Evolutionary conservation across 2,888 invertebrate species (phyloP).

Genomic region (Sinohyriopsis cumingii): DNA sequence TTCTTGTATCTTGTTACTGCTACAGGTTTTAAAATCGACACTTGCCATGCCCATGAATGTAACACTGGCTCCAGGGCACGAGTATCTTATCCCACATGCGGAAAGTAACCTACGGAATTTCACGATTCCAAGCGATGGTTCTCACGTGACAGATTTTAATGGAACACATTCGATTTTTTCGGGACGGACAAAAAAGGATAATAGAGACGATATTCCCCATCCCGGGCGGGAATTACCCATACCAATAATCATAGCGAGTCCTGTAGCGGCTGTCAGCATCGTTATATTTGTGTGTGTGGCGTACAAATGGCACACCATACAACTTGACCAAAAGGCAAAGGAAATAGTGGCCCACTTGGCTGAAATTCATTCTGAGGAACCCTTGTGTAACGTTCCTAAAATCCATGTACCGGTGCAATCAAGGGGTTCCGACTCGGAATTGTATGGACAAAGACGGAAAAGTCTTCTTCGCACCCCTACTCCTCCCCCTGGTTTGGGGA

Average conservation of each 20-base stretch:
- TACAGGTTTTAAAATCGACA: too few species aligned
- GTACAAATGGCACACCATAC: conserved; percentile 57
- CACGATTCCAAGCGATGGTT: too few species aligned
- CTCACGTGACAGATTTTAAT: too few species aligned
- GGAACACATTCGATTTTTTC: too few species aligned
- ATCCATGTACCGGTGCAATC: conserved; percentile 9
- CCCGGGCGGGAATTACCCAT: conserved; percentile 48
- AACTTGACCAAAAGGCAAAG: conserved; percentile 57
- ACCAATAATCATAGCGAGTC: conserved; percentile 58
- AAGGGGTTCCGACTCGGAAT: conserved; percentile 18
- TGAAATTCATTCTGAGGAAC: conserved; percentile 36
- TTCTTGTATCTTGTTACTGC: too few species aligned
- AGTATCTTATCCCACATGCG: too few species aligned
- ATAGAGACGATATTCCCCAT: background rate
- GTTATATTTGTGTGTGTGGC: conserved; percentile 60
- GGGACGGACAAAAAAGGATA: too few species aligned
- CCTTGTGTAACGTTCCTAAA: conserved; percentile 4
- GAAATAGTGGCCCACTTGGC: conserved; percentile 55
- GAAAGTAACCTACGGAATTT: too few species aligned
- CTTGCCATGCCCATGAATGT: too few species aligned
- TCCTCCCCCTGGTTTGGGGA: conserved; percentile 24
- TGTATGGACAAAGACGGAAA: conserved; percentile 17
- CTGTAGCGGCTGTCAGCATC: conserved; percentile 58
- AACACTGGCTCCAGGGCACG: too few species aligned
- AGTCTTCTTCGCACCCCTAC: conserved; percentile 23